Evolutionary conservation across 53 echinoderm and acorn worm species (phyloP), one percentile per base, ranked within the genome.

Genomic region (Hippasteria phrygiana): DNA sequence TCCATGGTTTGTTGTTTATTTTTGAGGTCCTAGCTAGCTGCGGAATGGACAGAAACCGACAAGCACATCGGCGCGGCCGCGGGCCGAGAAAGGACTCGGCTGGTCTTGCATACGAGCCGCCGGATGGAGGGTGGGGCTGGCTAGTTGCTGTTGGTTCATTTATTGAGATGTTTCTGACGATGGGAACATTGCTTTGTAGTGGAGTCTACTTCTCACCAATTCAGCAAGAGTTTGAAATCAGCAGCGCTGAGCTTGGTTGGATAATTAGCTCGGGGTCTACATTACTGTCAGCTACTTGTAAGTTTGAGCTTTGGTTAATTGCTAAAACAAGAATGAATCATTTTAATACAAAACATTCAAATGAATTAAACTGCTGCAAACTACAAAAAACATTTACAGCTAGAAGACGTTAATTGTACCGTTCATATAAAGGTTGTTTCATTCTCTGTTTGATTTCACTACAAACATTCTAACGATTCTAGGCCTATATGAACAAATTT

Each of bases 221-320:
- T 3, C 81, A 80, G 43, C 42, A 62, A 5, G 90, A 90, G 73
- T 90, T 90, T 62, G 55, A 81, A 13, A 45, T 74, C 38, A 90
- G 73, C 43, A 73, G 79, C 73, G 90, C 90, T 28, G 90, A 90
- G 62, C 73, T 82, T 2, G 90, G 90, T 11, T 90, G 90, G 90
- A 80, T 90, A 42, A 90, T 90, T 51, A 90, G 90, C 74, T 90
- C 90, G 42, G 90, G 81, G 12, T 74, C 82, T 0, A 82, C 90
- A 14, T 55, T 90, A 53, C 54, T 90, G 9, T 73, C 82, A 20
- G 90, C 90, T 11, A 81, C 82, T 59, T 80, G 90, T 90, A 39
- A 63, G 90, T 89, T 67, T 40, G 4, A 16, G 24, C 65, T 65
- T 32, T 29, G 27, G 5, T 7, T 45, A 45, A 45, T n/a, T n/a